Evolutionary conservation across 2,113 vertebrate species (phyloP), one percentile per base, ranked within the genome.

Genomic region (Gallinago jamesoni): DNA sequence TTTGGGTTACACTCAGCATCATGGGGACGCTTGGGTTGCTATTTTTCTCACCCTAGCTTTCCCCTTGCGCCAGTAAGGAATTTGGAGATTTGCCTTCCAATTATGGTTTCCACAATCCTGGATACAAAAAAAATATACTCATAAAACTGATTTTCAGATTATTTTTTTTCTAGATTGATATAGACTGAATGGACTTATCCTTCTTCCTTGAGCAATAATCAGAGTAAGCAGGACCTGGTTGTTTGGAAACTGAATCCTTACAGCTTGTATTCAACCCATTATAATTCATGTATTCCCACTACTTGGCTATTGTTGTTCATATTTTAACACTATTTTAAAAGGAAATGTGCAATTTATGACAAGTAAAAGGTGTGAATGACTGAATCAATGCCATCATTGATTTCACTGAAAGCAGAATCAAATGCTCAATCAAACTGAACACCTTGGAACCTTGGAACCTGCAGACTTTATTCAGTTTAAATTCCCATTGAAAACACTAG

Each of bases 361-460:
- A 87, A 93, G 47, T 41, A 76, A 88, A 83, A 94, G 30, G 56
- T 72, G 23, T 75, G 69, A 96, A 78, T 81, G 76, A 82, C 68
- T 93, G 76, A 93, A 91, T 92, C 88, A 72, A 92, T 90, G 79
- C 56, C 37, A 45, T 64, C 80, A 89, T 73, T 96, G 92, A 91
- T 95, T 87, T 89, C 64, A 82, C 45, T 82, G 76, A 75, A 74
- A 62, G 37, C 7, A 56, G 41, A 90, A 87, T 87, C 73, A 93
- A 96, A 94, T 21, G 16, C 12, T 87, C 77, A 63, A 53, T 84
- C 79, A 92, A 90, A 92, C 39, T 20, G 24, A 93, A 84, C 64
- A 76, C 80, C 79, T 86, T 81, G 60, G 57, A 96, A 84, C 39
- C 6, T 92, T 39, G 39, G 14, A 90, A 84, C 90, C 64, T 79